These are phyloP conservation scores for Platycercus adscitus DNA, from an alignment of 2,113 vertebrate genomes.

Conservation along the genomic window DNA sequence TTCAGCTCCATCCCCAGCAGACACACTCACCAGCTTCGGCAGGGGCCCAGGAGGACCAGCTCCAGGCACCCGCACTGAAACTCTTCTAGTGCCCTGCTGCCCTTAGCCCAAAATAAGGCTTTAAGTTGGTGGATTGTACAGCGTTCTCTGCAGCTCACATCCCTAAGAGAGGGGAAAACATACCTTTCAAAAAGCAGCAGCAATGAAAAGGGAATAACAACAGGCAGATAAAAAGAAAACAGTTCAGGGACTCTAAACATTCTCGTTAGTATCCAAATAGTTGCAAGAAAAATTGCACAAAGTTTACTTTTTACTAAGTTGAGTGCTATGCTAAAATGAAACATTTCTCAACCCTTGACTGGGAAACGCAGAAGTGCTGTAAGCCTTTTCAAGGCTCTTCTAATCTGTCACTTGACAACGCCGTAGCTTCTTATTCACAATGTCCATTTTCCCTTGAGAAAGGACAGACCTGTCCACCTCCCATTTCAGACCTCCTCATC, in stretches of 20 bases:
- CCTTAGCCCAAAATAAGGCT: fast-evolving
- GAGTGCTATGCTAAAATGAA: not conserved
- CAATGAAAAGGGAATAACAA: not conserved
- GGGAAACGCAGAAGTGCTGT: not conserved
- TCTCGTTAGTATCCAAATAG: not conserved
- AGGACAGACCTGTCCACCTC: not conserved
- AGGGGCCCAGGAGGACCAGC: not conserved
- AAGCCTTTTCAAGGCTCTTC: not conserved
- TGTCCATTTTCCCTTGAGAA: not conserved
- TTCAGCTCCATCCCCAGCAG: not conserved
- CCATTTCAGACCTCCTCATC: not conserved
- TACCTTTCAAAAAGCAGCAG: not conserved
- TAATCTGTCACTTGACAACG: not conserved
- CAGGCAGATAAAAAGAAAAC: not conserved
- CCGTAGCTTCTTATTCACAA: not conserved
- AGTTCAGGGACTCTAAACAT: not conserved
- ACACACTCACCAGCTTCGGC: not conserved
- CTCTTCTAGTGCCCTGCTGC: not conserved
- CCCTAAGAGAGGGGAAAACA: not conserved
- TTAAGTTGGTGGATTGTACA: not conserved
- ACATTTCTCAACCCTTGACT: not conserved
- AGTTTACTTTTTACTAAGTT: not conserved
- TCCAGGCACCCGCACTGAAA: not conserved
- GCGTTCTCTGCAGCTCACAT: not conserved
- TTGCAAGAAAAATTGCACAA: not conserved